Evolutionary conservation across 2,113 vertebrate genomes (phyloP).

Genomic region (Spea bombifrons): DNA sequence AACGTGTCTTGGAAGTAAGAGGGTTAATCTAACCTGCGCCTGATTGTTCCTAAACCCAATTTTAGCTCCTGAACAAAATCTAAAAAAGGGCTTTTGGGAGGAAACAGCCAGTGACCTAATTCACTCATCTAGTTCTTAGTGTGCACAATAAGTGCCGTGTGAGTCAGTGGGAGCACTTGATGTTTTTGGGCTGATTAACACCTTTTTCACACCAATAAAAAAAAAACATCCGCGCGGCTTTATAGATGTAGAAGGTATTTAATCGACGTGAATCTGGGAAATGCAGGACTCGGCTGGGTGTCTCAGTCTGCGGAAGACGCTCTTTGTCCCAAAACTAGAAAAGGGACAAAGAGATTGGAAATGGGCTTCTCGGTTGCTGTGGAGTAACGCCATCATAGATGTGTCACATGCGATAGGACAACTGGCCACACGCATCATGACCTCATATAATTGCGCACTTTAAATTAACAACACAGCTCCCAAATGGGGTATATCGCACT

Average conservation of each 20-base stretch:
- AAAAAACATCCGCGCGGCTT: background rate
- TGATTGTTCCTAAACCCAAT: slow-evolving; percentile 14
- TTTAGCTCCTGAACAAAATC: slow-evolving; percentile 2
- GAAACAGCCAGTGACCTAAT: slow-evolving; percentile 42
- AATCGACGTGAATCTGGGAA: background rate
- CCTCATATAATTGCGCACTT: no score
- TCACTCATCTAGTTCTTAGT: slow-evolving; percentile 6
- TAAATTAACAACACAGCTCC: no score
- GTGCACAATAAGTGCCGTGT: background rate
- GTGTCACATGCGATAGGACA: no score
- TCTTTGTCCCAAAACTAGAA: no score
- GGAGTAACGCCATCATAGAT: no score
- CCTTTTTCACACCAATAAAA: background rate
- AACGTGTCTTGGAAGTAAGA: background rate
- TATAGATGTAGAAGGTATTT: background rate
- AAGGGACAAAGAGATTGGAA: no score
- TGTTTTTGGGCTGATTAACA: slow-evolving; percentile 13
- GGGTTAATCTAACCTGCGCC: background rate
- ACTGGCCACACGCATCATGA: no score
- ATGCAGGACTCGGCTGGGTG: background rate
- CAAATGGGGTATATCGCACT: no score
- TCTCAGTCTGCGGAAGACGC: no score
- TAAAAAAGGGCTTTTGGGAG: slow-evolving; percentile 13
- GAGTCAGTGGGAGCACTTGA: slow-evolving; percentile 24
- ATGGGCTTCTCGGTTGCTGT: no score